Evolutionary conservation across 2,888 invertebrate genomes (phyloP), one percentile per base, ranked within the genome.

Genomic region (Fragum whitleyi): DNA sequence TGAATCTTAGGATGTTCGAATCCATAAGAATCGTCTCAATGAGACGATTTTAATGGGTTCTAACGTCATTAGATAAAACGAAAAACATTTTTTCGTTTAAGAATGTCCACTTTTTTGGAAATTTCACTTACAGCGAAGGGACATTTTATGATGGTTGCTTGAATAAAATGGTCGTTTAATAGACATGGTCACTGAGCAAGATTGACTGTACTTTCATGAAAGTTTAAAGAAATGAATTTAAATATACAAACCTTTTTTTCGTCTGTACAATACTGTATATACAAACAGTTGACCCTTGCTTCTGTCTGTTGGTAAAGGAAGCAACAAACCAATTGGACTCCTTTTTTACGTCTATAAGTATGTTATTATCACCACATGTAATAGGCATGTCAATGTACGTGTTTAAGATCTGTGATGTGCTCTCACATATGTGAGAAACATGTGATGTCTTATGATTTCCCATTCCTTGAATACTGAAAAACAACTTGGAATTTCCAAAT

Each of bases 371-470:
- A 11, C 69, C 69, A 53, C 69, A 69, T 29, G 21, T 47, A 2
- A 69, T 47, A 14, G 47, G 47, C 69, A 69, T 69, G 21, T 69
- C 69, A 51, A 51, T 51, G 29, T 69, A 69, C 7, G 51, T 51
- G 16, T 7, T 5, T 9, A 28, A 19, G 6, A 51, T 51, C 29
- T 47, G n/a, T 0, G 16, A 19, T 51, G 26, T 1, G 21, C n/a
- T 14, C 42, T 69, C 28, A 53, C 69, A 69, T 51, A 69, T 21
- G 26, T 69, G 69, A 29, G 69, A 19, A 23, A 69, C 28, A 28
- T 51, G 47, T 19, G 51, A 51, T 28, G 69, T 42, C 42, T 1
- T 14, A 1, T 39, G 9, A 29, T 2, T 28, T 2, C 32, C 61
- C 23, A 19, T 5, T 9, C 51, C 51, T n/a, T 69, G 69, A 19